Percentiles rank a stretch among this genome's conserved stretches.
Evolutionary conservation across 2,888 invertebrate genomes (phyloP).

Genomic region (Aporophyla nigra): DNA sequence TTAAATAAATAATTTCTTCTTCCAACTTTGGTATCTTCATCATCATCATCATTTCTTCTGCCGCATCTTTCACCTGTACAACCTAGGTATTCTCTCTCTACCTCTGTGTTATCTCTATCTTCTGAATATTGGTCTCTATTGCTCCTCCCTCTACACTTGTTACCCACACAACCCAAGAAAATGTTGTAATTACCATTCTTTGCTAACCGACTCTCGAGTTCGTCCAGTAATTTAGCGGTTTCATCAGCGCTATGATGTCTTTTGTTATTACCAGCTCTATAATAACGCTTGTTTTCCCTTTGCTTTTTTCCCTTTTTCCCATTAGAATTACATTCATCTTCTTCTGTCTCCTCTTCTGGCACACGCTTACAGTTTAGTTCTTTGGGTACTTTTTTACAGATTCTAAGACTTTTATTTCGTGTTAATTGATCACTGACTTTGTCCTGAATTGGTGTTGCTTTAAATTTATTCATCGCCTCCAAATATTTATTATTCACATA

Average conservation of each 20-base stretch:
- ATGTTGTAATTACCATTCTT: conserved; percentile 20
- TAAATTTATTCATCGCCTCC: not conserved
- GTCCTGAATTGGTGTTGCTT: not conserved
- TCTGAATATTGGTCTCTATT: not conserved
- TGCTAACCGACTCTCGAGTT: conserved; percentile 22
- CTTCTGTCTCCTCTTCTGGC: not conserved
- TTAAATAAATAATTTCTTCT: not conserved
- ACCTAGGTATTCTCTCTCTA: not conserved
- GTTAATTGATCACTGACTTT: not conserved
- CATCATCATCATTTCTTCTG: not conserved
- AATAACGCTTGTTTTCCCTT: not conserved
- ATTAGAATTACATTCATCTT: not conserved
- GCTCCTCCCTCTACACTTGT: not conserved
- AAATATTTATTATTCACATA: not conserved
- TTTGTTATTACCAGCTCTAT: conserved; percentile 10
- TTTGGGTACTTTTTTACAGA: conserved; percentile 29
- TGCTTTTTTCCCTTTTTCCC: not conserved
- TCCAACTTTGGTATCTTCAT: not conserved
- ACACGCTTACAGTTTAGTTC: not conserved
- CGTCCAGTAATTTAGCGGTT: conserved; percentile 16
- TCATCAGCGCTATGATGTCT: not conserved
- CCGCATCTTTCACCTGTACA: conserved; percentile 18
- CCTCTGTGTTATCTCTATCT: not conserved
- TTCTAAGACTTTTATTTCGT: conserved; percentile 25
- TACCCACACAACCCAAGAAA: conserved; percentile 20